phyloP scores from a whole-genome alignment of 1,140 invertebrate genomes.

The Diorhabda sublineata region DNA sequence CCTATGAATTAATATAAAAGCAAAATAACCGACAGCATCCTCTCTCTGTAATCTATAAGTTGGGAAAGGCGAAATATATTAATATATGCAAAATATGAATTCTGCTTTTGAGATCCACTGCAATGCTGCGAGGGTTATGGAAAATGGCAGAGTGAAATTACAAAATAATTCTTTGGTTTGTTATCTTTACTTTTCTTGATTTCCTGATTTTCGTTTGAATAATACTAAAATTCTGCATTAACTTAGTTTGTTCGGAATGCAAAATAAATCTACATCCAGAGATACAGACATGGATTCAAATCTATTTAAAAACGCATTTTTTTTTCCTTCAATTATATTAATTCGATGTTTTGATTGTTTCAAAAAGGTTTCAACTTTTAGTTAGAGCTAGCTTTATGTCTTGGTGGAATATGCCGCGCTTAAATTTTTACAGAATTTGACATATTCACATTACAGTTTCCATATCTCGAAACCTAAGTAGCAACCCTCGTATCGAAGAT shows the following conservation, averaged over 20 bases:
- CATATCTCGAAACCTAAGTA: no score
- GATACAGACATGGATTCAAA: no score
- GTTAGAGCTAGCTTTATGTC: no score
- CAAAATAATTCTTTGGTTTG: slow-evolving; percentile 16
- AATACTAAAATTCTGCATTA: slow-evolving; percentile 1
- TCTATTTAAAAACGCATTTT: no score
- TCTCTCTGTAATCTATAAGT: slow-evolving; percentile 17
- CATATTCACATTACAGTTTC: no score
- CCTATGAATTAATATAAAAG: slow-evolving; percentile 13
- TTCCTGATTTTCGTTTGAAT: slow-evolving; percentile 10
- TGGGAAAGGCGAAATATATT: slow-evolving; percentile 17
- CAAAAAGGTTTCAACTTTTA: no score
- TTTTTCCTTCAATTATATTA: no score
- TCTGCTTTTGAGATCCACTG: slow-evolving; percentile 17
- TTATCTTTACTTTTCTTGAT: slow-evolving; percentile 17
- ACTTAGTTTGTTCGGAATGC: background rate
- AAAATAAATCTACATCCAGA: background rate
- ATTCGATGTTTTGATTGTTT: no score
- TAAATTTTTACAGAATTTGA: no score
- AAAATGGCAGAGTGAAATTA: slow-evolving; percentile 6
- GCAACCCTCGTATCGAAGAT: no score
- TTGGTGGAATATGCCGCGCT: no score
- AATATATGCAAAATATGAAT: slow-evolving; percentile 20
- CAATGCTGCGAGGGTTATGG: slow-evolving; percentile 14
- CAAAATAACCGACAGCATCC: background rate